A percentile compares a stretch with the other conserved stretches of the same genome.
These are phyloP conservation scores for Illadopsis cleaveri DNA, from an alignment of 2,113 vertebrate genomes.

Conservation along the genomic window DNA sequence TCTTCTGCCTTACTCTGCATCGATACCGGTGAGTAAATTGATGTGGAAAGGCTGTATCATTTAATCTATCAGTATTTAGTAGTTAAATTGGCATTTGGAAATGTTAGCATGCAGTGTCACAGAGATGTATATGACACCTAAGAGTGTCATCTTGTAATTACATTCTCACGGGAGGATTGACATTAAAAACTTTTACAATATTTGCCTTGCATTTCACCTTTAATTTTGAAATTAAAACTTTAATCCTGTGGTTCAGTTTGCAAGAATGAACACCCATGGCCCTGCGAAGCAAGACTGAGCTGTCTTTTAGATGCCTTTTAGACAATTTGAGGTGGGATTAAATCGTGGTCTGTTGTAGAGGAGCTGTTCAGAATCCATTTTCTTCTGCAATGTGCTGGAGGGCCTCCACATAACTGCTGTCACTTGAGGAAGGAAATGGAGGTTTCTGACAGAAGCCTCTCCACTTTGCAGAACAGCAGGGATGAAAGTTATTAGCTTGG, in stretches of 20 bases:
- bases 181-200: not conserved
- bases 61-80: not conserved
- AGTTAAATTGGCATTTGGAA: not conserved
- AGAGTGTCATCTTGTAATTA: not conserved
- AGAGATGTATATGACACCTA: not conserved
- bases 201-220: not conserved
- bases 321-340: not conserved
- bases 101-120: not conserved
- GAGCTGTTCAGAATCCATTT: not conserved
- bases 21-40: constrained; percentile 85
- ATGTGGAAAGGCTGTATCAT: not conserved
- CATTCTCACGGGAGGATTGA: not conserved
- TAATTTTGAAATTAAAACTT: not conserved
- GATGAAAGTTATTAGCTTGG: rapidly evolving
- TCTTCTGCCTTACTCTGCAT: constrained; percentile 95
- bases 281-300: not conserved
- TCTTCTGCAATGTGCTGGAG: rapidly evolving
- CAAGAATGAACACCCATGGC: not conserved
- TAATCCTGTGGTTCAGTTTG: not conserved
- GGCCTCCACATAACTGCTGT: not conserved
- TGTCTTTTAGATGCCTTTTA: not conserved
- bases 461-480: not conserved
- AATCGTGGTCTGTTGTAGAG: not conserved
- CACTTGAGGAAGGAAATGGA: not conserved
- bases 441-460: not conserved